phyloP scores from a whole-genome alignment of 2,888 invertebrate species.

The Ectemnius continuus region DNA sequence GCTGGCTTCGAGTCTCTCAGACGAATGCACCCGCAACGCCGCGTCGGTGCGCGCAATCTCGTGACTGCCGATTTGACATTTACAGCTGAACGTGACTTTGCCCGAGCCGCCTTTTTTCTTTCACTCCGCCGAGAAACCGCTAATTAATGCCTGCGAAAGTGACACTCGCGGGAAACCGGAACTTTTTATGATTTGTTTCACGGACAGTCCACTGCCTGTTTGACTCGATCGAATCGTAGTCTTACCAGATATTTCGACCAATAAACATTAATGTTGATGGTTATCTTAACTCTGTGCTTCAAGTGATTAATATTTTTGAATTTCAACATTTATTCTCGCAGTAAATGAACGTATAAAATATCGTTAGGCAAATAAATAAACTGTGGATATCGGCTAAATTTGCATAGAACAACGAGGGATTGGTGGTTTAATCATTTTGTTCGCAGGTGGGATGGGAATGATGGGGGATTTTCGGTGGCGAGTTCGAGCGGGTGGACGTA shows the following conservation, averaged over 20 bases:
- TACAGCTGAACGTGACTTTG: slow-evolving; percentile 43
- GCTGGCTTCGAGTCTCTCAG: not conserved
- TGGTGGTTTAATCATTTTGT: slow-evolving; percentile 20
- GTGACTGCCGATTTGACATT: slow-evolving; percentile 50
- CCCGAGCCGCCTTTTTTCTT: not conserved
- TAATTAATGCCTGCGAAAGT: not conserved
- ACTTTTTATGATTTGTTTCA: too few species aligned
- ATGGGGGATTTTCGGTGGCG: slow-evolving; percentile 9
- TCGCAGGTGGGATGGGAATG: slow-evolving; percentile 19
- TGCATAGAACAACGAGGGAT: not conserved
- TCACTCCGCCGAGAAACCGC: not conserved
- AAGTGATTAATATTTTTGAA: too few species aligned
- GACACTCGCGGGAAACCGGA: too few species aligned
- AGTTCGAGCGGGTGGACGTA: not conserved
- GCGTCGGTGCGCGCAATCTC: slow-evolving; percentile 17
- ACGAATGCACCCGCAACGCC: slow-evolving; percentile 15
- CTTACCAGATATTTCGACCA: too few species aligned
- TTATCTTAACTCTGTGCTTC: too few species aligned
- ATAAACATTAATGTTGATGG: too few species aligned
- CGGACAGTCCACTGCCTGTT: too few species aligned
- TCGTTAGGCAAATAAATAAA: too few species aligned
- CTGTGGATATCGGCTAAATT: too few species aligned
- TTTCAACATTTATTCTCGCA: too few species aligned
- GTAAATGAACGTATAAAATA: too few species aligned
- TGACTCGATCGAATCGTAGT: too few species aligned